phyloP scores from a whole-genome alignment of 2,113 vertebrate species.

The Heliornis fulica region DNA sequence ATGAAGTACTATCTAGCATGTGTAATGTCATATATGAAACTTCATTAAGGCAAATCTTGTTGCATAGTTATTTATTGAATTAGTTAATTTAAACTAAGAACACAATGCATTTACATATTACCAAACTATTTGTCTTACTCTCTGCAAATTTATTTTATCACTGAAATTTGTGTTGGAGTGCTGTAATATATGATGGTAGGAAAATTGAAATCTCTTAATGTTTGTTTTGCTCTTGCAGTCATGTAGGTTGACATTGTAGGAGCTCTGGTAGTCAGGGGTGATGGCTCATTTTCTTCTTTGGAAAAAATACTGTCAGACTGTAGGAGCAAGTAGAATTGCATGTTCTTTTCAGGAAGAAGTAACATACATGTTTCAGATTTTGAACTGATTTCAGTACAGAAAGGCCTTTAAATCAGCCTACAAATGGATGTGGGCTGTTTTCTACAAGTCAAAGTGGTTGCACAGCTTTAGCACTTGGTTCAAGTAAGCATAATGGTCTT shows the following conservation, averaged over 20 bases:
- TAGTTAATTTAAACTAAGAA: neutral
- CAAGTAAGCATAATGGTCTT: neutral
- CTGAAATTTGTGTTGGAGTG: neutral
- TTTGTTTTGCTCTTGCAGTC: constrained; percentile 3
- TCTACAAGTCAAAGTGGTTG: neutral
- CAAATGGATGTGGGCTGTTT: fast-evolving
- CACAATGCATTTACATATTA: neutral
- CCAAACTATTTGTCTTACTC: neutral
- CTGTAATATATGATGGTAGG: neutral
- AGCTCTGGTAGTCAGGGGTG: neutral
- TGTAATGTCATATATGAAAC: neutral
- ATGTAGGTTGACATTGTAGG: neutral
- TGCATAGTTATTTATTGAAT: neutral
- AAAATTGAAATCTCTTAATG: neutral
- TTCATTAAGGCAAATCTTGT: neutral
- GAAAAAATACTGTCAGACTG: neutral
- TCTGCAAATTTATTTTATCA: neutral
- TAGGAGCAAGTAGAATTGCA: neutral
- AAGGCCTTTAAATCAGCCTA: neutral
- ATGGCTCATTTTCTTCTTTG: neutral
- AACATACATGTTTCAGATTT: neutral
- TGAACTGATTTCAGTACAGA: neutral
- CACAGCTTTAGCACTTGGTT: neutral
- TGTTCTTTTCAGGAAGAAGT: neutral
- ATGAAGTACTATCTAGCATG: neutral